Evolutionary conservation across 2,797 vertebrate genomes (phyloP), one percentile per base, ranked within the genome.

Genomic region (Peromyscus attwateri): DNA sequence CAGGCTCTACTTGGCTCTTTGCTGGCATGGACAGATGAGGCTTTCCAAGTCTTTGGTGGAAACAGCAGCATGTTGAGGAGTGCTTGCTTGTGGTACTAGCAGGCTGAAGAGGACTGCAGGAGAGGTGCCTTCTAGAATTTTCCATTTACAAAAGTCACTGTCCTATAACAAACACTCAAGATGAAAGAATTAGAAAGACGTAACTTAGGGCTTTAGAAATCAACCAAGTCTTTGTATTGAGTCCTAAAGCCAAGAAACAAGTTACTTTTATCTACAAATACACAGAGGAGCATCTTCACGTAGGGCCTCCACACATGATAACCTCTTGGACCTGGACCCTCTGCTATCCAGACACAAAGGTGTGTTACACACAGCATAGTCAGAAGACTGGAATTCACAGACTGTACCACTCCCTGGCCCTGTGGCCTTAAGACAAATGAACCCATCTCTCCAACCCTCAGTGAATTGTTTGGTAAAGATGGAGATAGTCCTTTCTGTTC

Each of bases 151-250:
- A 94, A 95, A 93, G 82, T 62, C 62, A 52, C 73, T 83, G 40
- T 75, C 88, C 82, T 82, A 13, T 73, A 37, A 91, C 89, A 95
- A 49, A 94, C 91, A 85, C 17, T 73, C 46, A 75, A 52, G 77
- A 89, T 73, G 83, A 95, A 94, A 95, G 91, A 77, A 37, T 71
- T 62, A 71, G 88, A 66, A 62, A 92, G 81, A 89, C 84, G 88
- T 62, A 76, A 92, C 89, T 87, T n/a, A 49, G 91, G 92, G 91
- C n/a, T 92, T 94, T 83, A 73, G 75, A 94, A 94, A 60, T 83
- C 71, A 49, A 49, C 73, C n/a, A 14, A 82, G 62, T 13, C 76
- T 95, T 81, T 88, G 70, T 95, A 87, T 88, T 23, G 83, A 80
- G 71, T 0, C 3, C 14, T 6, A 11, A 79, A 70, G 62, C 62